Conservation (phyloP, 2,888 invertebrate genomes). For the Asteroscopus sphinx region DNA sequence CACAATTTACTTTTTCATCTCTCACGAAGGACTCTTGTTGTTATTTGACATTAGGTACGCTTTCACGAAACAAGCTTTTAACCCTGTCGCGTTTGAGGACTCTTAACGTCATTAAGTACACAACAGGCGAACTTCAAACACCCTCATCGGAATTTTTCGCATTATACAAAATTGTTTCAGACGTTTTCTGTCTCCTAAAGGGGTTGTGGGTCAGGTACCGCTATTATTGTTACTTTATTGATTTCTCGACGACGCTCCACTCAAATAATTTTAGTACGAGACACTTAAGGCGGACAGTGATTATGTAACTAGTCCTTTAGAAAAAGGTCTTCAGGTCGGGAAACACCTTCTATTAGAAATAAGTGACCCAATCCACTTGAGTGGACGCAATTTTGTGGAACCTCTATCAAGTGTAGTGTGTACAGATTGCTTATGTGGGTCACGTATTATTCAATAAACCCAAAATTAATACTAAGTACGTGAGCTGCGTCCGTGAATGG, state of each 20-base stretch:
- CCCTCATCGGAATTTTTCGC: slow-evolving; percentile 62
- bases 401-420: slow-evolving; percentile 69
- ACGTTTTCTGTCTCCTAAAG: slow-evolving; percentile 46
- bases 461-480: slow-evolving; percentile 85
- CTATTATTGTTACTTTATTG: slow-evolving; percentile 50
- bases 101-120: slow-evolving; percentile 64
- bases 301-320: slow-evolving; percentile 50
- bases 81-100: slow-evolving; percentile 60
- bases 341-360: slow-evolving; percentile 64
- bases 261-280: slow-evolving; percentile 42
- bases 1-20: slow-evolving; percentile 69
- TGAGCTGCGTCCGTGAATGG: slow-evolving; percentile 72
- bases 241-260: slow-evolving; percentile 26
- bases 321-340: slow-evolving; percentile 50
- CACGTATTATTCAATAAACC: slow-evolving; percentile 88
- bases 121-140: slow-evolving; percentile 54
- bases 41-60: slow-evolving; percentile 65
- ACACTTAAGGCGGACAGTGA: slow-evolving; percentile 48
- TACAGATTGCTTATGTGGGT: slow-evolving; percentile 76
- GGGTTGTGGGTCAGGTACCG: slow-evolving; percentile 31
- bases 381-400: slow-evolving; percentile 74
- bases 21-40: slow-evolving; percentile 59
- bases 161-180: slow-evolving; percentile 63
- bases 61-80: slow-evolving; percentile 66
- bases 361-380: slow-evolving; percentile 73